Base-by-base conservation (phyloP, 2,113 vertebrate species). In the Xenopus laevis region DNA sequence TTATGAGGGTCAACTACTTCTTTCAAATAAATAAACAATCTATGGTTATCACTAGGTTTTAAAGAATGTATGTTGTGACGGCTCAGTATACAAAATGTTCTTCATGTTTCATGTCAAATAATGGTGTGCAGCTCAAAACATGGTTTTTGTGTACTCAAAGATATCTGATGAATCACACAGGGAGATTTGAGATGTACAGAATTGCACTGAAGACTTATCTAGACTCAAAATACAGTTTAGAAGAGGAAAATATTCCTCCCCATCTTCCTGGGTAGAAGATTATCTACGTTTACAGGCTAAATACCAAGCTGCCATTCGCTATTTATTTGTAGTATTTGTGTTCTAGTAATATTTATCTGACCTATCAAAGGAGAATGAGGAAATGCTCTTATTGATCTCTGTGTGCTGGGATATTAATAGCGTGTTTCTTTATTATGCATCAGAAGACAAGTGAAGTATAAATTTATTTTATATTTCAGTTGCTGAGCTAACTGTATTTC, bases 1-100 rank as follows among this genome's bases (percentile, higher is more conserved):
- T 69, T 77, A 77, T 64, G 60, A 45, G 73, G 74, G 74, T 70
- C 67, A 77, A 60, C 60, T 44, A 70, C 23, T 61, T 18, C 59
- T 58, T 55, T 44, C 8, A 76, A 68, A 76, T 77, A 77, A 77
- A 77, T 64, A 76, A 69, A 76, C 65, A 64, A 45, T 77, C 27
- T 77, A 44, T 63, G 30, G 52, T 46, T 40, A 66, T 68, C 57
- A 61, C 20, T 53, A 33, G 50, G 20, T 68, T 13, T n/a, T 44
- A 12, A 62, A 44, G 17, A 52, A 71, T 63, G 70, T 63, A 71
- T 7, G 13, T 50, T 50, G 6, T 47, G 65, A 67, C 20, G 12
- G n/a, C 18, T 67, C 20, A n/a, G 11, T 45, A 71, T 46, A 27
- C 57, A 71, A 65, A 65, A 21, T 7, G 13, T 2, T n/a, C 50